Conservation (phyloP, 2,113 vertebrate genomes). For the Rhombomys opimus region DNA sequence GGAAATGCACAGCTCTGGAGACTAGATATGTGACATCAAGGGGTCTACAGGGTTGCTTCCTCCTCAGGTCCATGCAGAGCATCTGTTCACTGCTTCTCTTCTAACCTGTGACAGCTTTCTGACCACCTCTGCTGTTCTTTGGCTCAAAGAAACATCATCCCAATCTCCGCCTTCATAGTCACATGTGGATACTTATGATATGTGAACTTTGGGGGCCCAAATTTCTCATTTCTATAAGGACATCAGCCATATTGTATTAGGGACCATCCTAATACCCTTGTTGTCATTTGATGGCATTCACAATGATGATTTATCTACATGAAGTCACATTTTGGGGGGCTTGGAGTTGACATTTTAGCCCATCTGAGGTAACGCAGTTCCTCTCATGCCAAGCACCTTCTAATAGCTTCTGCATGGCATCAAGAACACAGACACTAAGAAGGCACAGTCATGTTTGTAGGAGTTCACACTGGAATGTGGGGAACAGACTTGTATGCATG, state of each 20-base stretch:
- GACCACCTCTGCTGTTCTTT: background rate
- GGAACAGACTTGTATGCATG: constrained; percentile 13
- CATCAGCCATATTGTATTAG: background rate
- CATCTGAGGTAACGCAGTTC: background rate
- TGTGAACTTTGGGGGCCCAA: background rate
- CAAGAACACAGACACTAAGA: background rate
- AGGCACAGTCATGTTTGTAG: background rate
- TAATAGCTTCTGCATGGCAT: background rate
- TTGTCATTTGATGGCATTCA: background rate
- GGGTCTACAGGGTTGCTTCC: background rate
- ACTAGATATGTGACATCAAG: background rate
- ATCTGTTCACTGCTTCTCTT: background rate
- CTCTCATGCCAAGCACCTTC: constrained; percentile 4
- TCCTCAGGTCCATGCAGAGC: background rate
- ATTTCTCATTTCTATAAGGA: constrained; percentile 29
- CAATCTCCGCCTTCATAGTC: background rate
- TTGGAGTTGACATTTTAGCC: background rate
- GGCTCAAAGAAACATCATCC: background rate
- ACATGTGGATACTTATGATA: background rate
- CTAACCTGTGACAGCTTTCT: background rate
- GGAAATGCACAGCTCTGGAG: background rate
- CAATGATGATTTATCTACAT: constrained; percentile 32
- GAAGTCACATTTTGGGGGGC: background rate
- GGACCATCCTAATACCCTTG: background rate
- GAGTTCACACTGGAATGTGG: constrained; percentile 24